These are phyloP conservation scores for Idaea aversata DNA, from an alignment of 2,888 invertebrate species.

Conservation along the genomic window DNA sequence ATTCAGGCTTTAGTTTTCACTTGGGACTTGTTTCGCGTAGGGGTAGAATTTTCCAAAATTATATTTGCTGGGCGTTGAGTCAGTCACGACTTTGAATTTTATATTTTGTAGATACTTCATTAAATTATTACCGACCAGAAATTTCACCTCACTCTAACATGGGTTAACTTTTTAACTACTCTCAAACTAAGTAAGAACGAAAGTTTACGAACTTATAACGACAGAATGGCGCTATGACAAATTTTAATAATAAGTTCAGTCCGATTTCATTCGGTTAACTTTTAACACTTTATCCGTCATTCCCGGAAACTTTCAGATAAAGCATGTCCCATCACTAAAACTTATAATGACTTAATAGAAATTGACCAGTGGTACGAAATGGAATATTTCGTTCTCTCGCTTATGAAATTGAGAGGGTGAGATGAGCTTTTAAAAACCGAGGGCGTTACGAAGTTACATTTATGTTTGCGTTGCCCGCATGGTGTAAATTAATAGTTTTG, in stretches of 20 bases:
- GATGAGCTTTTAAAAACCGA: neutral
- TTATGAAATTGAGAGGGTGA: neutral
- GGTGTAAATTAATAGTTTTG: slow-evolving; percentile 28
- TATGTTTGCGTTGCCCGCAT: slow-evolving; percentile 26
- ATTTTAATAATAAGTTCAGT: neutral
- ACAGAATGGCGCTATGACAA: neutral
- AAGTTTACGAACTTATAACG: neutral
- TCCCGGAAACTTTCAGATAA: slow-evolving; percentile 10
- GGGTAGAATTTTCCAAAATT: too few species aligned
- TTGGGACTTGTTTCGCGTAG: too few species aligned
- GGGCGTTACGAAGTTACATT: slow-evolving; percentile 7
- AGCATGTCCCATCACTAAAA: slow-evolving; percentile 18
- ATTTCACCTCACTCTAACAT: neutral
- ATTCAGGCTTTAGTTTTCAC: too few species aligned
- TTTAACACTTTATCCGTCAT: neutral
- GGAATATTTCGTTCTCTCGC: slow-evolving; percentile 43
- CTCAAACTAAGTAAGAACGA: neutral
- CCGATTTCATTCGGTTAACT: neutral
- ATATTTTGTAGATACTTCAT: neutral
- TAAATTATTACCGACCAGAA: neutral
- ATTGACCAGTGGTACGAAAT: slow-evolving; percentile 53
- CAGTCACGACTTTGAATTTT: neutral
- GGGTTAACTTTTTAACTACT: neutral
- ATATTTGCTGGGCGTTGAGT: too few species aligned
- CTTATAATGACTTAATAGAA: slow-evolving; percentile 64